These are phyloP conservation scores for Cepaea nemoralis DNA, from an alignment of 1,140 invertebrate species.

Conservation along the genomic window DNA sequence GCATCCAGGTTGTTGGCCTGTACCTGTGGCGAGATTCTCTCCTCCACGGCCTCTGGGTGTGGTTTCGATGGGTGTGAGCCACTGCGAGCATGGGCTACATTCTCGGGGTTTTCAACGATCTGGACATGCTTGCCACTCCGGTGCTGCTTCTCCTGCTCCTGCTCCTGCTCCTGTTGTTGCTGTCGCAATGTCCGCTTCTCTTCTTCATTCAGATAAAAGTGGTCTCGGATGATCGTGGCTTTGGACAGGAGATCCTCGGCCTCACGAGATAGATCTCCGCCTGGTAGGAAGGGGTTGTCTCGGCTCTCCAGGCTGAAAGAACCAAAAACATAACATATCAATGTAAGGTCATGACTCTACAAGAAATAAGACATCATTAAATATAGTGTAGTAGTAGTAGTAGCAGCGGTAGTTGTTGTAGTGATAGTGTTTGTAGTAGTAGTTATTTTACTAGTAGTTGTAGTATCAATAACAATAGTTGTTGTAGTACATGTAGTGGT, in stretches of 20 bases:
- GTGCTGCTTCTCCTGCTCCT: conserved; percentile 12
- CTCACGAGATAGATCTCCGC: conserved; percentile 92
- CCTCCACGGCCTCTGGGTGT: conserved; percentile 29
- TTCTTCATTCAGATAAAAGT: conserved; percentile 60
- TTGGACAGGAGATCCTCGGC: conserved; percentile 93
- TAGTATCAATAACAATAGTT: no score
- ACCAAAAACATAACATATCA: no score
- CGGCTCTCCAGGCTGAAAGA: conserved; percentile 90
- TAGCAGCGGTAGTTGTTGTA: no score
- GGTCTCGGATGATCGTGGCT: conserved; percentile 68
- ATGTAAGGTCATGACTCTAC: no score
- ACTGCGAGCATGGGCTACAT: background rate
- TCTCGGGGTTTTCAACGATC: conserved; percentile 7
- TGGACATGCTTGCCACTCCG: conserved; percentile 13
- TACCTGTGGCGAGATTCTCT: conserved; percentile 31
- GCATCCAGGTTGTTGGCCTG: conserved; percentile 20
- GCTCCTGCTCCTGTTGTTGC: conserved; percentile 26
- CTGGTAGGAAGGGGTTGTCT: conserved; percentile 97
- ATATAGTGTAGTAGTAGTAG: no score
- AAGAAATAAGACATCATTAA: no score
- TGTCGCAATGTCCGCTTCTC: conserved; percentile 30
- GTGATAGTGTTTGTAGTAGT: no score
- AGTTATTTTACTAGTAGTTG: no score
- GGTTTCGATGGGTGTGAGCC: background rate
- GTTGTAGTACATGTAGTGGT: no score